These are phyloP conservation scores for Hippocampus abdominalis DNA, from an alignment of 2,113 vertebrate genomes.

Conservation along the genomic window DNA sequence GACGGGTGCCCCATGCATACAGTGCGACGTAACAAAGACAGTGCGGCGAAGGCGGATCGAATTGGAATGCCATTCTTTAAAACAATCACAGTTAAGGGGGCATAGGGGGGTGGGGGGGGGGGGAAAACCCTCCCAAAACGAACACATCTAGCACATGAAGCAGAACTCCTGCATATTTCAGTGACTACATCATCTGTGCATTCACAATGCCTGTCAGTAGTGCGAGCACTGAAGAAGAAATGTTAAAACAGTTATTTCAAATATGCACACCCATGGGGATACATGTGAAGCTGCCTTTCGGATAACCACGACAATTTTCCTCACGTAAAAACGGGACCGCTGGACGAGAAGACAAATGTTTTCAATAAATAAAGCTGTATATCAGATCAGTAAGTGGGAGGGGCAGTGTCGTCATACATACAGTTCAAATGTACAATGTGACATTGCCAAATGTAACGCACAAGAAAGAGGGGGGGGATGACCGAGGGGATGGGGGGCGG, in stretches of 20 bases:
- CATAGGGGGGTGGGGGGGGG: neutral
- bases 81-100: slow-evolving; percentile 15
- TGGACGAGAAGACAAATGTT: slow-evolving; percentile 5
- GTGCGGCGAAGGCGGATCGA: slow-evolving; percentile 19
- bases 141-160: slow-evolving; percentile 15
- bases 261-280: slow-evolving; percentile 27
- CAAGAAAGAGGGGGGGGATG: slow-evolving; percentile 21
- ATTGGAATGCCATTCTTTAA: slow-evolving; percentile 48
- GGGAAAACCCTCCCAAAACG: neutral
- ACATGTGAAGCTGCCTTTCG: slow-evolving; percentile 58
- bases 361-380: slow-evolving; percentile 56
- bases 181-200: slow-evolving; percentile 69
- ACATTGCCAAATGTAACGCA: slow-evolving; percentile 32
- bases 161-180: slow-evolving; percentile 24
- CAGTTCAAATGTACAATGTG: slow-evolving; percentile 42
- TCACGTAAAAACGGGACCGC: slow-evolving; percentile 1
- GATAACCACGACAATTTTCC: slow-evolving; percentile 23
- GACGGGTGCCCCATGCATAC: neutral
- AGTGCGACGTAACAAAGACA: slow-evolving; percentile 5
- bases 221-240: slow-evolving; percentile 49
- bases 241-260: slow-evolving; percentile 12
- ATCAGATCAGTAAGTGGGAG: slow-evolving; percentile 45
- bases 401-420: slow-evolving; percentile 59
- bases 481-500: neutral
- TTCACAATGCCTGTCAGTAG: slow-evolving; percentile 67